Base-by-base conservation (phyloP, 2,113 vertebrate genomes). In the Nycticebus coucang region DNA sequence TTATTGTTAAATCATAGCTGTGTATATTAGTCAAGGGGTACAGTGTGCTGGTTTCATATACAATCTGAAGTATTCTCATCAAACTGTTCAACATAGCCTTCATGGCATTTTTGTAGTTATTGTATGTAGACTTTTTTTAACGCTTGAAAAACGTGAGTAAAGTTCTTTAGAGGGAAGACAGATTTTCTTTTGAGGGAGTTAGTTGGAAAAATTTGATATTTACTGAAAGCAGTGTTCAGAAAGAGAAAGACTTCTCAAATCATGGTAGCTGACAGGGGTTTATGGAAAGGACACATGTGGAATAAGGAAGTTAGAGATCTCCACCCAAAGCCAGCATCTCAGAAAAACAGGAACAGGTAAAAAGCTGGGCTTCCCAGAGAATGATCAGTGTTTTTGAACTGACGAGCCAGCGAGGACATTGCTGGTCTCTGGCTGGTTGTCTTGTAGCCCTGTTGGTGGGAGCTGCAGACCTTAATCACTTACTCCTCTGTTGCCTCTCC, bases 301-400 rank as follows among this genome's bases (percentile, higher is more conserved):
- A 62, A 95, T 81, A 79, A 78, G 94, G 87, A 95, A 88, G 21
- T 72, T 30, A 17, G 85, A n/a, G 35, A 55, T 93, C 80, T 91
- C 87, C 55, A 62, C 60, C 37, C 28, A 50, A 64, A 62, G 18
- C 14, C 14, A 85, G 59, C 45, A 37, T 57, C 37, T 10, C 64
- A 91, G 68, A 86, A 81, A 77, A 89, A 75, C 22, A 81, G 57
- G 37, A 95, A 60, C 78, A 85, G 53, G 74, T 22, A 14, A 17
- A 2, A 13, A 17, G 13, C 60, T 45, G 59, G 41, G 68, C 14
- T 82, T 81, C 81, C 74, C n/a, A 41, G 79, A 74, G 74, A 14
- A 4, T 21, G 30, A 37, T 24, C 33, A 41, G 69, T 59, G 77
- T 45, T 45, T 79, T 50, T 85, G 60, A 72, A 62, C 37, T 30